Evolutionary conservation across 2,888 invertebrate species (phyloP), one percentile per base, ranked within the genome.

Genomic region (Ephialtes manifestator): DNA sequence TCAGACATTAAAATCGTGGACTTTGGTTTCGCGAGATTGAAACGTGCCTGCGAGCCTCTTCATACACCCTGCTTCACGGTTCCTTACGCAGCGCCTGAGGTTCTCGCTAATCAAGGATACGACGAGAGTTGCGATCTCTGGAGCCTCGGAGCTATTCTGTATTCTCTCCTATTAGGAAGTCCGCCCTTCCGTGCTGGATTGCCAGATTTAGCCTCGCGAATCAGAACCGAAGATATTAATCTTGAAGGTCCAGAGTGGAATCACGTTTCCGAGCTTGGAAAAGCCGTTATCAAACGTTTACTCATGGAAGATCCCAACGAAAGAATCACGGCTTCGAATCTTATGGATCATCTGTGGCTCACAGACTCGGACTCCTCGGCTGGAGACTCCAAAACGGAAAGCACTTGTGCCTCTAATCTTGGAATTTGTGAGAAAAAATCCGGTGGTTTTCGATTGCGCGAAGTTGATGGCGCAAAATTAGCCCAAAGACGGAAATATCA

Each of bases 31-130:
- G 98, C 99, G 18, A 95, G 98, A n/a, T 94, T 96, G 87, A 96
- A 97, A 90, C 96, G 95, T 63, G 95, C 95, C 83, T 95, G 95
- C 78, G 96, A 96, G 89, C 94, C 95, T 1, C 93, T 96, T 90
- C 96, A 95, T 94, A 98, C 98, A 0, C 99, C 99, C 0, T 99
- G 99, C 93, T 99, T 98, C 94, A 99, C 99, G 78, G 94, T 98
- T 65, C 97, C 97, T 90, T 99, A 99, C 94, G 99, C 99, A 0
- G 99, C 99, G 0, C 99, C 99, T 0, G 99, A 99, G 94, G 98
- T 99, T 13, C 95, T 99, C 63, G 94, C 94, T 1, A 95, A 96
- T 28, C 96, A 96, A 88, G 97, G 97, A 43, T 99, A 99, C 94
- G 98, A 98, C 87, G 97, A 98, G 93, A 97, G 97, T 91, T 99